Percentiles rank a stretch among this genome's conserved stretches.
phyloP scores from a whole-genome alignment of 2,888 invertebrate genomes.

The Cylindroiulus punctatus region DNA sequence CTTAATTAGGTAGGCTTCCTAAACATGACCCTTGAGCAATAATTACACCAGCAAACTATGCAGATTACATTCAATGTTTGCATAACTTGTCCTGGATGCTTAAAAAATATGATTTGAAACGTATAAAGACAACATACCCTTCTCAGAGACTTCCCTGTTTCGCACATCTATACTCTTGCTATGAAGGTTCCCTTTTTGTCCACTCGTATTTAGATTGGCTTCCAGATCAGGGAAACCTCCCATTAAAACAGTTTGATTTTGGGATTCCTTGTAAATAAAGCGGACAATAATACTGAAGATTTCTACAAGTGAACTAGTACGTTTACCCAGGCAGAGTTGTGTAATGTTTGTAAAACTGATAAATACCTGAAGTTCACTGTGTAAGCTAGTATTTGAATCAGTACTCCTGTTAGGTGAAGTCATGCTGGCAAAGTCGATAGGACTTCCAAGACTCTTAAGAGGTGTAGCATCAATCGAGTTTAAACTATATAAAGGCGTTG shows the following conservation, averaged over 20 bases:
- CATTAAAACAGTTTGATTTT: conserved; percentile 5
- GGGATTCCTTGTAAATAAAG: conserved; percentile 31
- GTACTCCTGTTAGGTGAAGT: conserved; percentile 63
- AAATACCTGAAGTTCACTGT: conserved; percentile 65
- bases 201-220: conserved; percentile 50
- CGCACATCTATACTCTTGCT: conserved; percentile 53
- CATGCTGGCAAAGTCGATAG: conserved; percentile 64
- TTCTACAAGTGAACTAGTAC: not conserved
- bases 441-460: conserved; percentile 70
- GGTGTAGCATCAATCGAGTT: conserved; percentile 70
- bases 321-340: not conserved
- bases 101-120: conserved; percentile 53
- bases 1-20: no score
- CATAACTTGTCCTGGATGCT: no score
- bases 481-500: conserved; percentile 58
- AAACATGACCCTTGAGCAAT: no score
- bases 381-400: conserved; percentile 64
- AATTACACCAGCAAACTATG: no score
- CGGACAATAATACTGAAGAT: not conserved
- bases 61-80: no score
- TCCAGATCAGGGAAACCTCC: conserved; percentile 52
- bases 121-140: conserved; percentile 57
- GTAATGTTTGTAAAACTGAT: not conserved
- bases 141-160: conserved; percentile 57
- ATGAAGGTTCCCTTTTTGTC: conserved; percentile 39